Base-by-base conservation (phyloP, 1,140 invertebrate species). In the Ectropis grisescens region DNA sequence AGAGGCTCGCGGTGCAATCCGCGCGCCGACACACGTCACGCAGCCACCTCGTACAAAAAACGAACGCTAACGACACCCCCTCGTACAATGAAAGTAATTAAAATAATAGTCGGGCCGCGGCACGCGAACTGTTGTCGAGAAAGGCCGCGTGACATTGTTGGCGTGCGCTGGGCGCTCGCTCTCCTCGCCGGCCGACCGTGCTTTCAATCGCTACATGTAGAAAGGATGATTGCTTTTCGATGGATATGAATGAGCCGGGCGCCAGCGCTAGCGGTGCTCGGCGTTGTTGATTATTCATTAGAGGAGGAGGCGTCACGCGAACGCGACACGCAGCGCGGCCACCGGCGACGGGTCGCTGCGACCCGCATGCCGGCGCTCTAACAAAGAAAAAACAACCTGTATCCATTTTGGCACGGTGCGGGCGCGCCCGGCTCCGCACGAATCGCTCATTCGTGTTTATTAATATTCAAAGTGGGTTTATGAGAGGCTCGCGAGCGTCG, bases 271-370 rank as follows among this genome's bases (percentile, higher is more conserved):
- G n/a, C n/a, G n/a, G n/a, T n/a, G n/a, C n/a, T 58, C 54, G 49
- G 48, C 53, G 66, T 69, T 74, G 69, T 70, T 78, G 75, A 78
- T 78, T 78, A 78, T 78, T 78, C 72, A 78, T 75, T 72, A 75
- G 70, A 74, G 61, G 72, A 61, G 55, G 68, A 64, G 61, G 68
- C 62, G 72, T 72, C 72, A 78, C 72, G 72, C 70, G 60, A 75
- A 48, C 58, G 59, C 58, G n/a, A n/a, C n/a, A n/a, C n/a, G n/a
- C n/a, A n/a, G n/a, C n/a, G n/a, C n/a, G n/a, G n/a, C n/a, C n/a
- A n/a, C n/a, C n/a, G n/a, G n/a, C n/a, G n/a, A n/a, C n/a, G n/a
- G n/a, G n/a, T n/a, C n/a, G n/a, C n/a, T n/a, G n/a, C n/a, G n/a
- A n/a, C n/a, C n/a, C n/a, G n/a, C n/a, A n/a, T n/a, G n/a, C n/a